Conservation (phyloP, 1,140 invertebrate species). For the Atta colombica region DNA sequence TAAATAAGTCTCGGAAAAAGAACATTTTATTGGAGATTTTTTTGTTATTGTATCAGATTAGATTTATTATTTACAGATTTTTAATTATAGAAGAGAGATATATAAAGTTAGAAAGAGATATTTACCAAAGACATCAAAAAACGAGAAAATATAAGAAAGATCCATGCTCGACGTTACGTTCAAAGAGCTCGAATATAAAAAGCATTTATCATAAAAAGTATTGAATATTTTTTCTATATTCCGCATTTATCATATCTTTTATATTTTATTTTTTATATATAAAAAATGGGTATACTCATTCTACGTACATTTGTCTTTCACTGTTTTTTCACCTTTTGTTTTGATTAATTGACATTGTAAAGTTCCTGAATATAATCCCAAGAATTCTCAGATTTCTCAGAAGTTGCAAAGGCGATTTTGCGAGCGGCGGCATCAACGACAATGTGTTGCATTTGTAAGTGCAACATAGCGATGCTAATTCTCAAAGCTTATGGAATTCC, state of each 20-base stretch:
- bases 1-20: neutral
- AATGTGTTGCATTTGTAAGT: neutral
- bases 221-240: neutral
- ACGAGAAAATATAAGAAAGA: neutral
- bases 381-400: neutral
- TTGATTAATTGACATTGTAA: neutral
- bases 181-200: neutral
- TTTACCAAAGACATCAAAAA: neutral
- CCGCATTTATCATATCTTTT: neutral
- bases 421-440: neutral
- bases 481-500: slow-evolving; percentile 38
- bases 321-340: neutral
- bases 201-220: neutral
- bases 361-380: neutral
- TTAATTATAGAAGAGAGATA: neutral
- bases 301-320: neutral
- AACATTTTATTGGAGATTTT: neutral
- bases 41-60: neutral
- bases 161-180: neutral
- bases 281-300: neutral
- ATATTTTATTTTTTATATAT: neutral
- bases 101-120: neutral
- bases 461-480: slow-evolving; percentile 63
- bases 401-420: neutral
- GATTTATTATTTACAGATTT: neutral